Evolutionary conservation across 2,888 invertebrate species (phyloP), one percentile per base, ranked within the genome.

Genomic region (Elmis aenea): DNA sequence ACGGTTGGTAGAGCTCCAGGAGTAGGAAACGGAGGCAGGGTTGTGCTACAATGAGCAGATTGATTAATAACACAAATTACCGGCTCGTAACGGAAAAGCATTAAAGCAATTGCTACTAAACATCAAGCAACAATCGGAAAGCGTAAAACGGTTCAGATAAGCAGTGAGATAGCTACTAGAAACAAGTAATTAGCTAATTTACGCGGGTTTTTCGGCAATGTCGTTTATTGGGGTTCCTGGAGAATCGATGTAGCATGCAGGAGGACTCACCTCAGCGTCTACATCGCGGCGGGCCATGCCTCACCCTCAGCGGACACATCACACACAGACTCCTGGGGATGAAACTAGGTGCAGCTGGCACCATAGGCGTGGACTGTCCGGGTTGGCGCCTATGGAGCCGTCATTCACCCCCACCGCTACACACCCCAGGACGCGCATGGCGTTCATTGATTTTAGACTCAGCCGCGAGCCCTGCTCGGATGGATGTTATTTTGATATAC

Each of bases 301-400:
- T 54, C 59, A 60, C 59, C 55, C 54, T 61, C 54, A 49, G 43
- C 45, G 55, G 51, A 52, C 57, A 60, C 59, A 58, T 58, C 58
- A 58, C 61, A 60, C 60, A 57, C 59, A 58, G 54, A 52, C 59
- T 60, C 61, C 61, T 59, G 55, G 63, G 54, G 59, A 52, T 58
- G 56, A 40, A 53, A 58, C 61, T 58, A 57, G 62, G 57, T 62
- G 62, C 64, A 62, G 62, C 62, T 62, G 62, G 62, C 59, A 63
- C 65, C 64, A 66, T 65, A 67, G 67, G 67, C 66, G 67, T 67
- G 64, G 66, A 67, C 67, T 67, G 66, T 63, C 66, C 64, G 64
- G 66, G 66, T 62, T 59, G 61, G 59, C 59, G 60, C 61, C 61
- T 58, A 50, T 51, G 51, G 49, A 50, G 45, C 53, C 46, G 50